Evolutionary conservation across 2,113 vertebrate species (phyloP).

Genomic region (Cynopterus brachyotis): DNA sequence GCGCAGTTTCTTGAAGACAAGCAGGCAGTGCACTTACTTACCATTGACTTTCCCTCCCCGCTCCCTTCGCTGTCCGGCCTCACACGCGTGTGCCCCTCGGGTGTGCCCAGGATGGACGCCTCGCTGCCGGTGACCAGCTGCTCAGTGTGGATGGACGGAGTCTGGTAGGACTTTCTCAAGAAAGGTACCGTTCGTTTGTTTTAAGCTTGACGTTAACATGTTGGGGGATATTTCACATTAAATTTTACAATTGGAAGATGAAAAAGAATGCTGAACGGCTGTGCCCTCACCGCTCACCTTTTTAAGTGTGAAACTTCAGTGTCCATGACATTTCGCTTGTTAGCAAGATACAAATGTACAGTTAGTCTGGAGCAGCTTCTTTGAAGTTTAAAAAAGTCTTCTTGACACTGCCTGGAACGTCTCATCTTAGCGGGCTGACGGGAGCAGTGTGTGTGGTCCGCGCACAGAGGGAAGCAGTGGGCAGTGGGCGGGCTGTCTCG

Average conservation of each 20-base stretch:
- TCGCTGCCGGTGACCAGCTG: slow-evolving; percentile 97
- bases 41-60: no score
- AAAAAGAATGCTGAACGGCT: neutral
- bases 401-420: no score
- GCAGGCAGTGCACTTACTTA: neutral
- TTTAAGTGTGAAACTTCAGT: neutral
- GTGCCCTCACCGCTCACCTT: neutral
- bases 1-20: neutral
- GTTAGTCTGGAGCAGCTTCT: neutral
- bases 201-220: neutral
- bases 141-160: slow-evolving; percentile 97
- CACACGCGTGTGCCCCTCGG: accelerated
- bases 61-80: neutral
- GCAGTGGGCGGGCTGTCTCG: neutral
- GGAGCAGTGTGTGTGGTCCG: neutral
- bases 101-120: slow-evolving; percentile 90
- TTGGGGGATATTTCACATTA: neutral
- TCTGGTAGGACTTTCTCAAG: slow-evolving; percentile 97
- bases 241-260: neutral
- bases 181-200: slow-evolving; percentile 86
- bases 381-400: neutral
- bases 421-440: neutral
- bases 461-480: neutral
- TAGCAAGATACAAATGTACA: no score
- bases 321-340: neutral